Evolutionary conservation across 2,797 vertebrate genomes (phyloP), one percentile per base, ranked within the genome.

Genomic region (Hapalemur alaotrensis): DNA sequence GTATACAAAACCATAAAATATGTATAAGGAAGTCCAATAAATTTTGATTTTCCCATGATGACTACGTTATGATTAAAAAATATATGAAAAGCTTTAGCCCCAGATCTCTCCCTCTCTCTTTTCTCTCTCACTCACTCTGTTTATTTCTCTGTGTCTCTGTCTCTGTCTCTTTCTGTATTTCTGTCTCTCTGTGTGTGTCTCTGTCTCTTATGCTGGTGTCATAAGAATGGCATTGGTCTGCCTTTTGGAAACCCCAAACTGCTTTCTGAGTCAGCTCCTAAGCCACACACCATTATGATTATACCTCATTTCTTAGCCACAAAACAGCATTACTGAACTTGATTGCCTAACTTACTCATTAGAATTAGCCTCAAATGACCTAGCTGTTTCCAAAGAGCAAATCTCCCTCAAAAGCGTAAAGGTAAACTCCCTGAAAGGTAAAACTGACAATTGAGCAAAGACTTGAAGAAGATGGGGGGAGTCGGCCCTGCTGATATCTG

Each of bases 371-470:
- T 69, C 32, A 79, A 95, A 52, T 88, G 80, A 54, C 32, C 30
- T 70, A 54, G 25, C 15, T 89, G 22, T 94, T 92, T 92, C 65
- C 59, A 94, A 69, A 91, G 35, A 85, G 52, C 54, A 95, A 76
- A 78, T 57, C 61, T 94, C 59, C 43, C 46, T 94, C 41, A 35
- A 59, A 59, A 57, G 7, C 50, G 46, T 61, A 86, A 91, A 59
- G 12, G 59, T 89, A 57, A 86, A 67, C 61, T 94, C 59, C 43
- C 46, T 94, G 46, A 43, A 65, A n/a, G 32, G 32, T 65, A n/a
- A 65, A 95, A 69, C n/a, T 28, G 10, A 50, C 11, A 73, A 41
- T 69, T 41, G n/a, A 85, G 28, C 38, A 32, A 78, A 95, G 41
- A 89, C 59, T 59, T 93, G 41, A 75, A 79, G 54, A 79, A 81